These are phyloP conservation scores for Tinamus major DNA, from an alignment of 2,797 vertebrate species.

Conservation along the genomic window DNA sequence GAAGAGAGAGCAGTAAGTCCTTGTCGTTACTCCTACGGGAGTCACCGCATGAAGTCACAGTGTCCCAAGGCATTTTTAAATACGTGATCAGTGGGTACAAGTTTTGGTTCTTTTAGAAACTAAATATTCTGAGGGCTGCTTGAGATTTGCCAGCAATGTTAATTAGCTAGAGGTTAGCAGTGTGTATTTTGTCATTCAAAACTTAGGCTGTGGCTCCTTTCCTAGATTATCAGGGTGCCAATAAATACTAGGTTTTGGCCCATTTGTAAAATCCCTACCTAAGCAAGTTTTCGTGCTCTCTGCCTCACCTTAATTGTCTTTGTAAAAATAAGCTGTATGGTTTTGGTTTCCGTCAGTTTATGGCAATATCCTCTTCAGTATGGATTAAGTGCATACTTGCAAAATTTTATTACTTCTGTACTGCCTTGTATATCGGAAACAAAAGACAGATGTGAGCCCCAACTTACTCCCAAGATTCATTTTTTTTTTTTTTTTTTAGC, in stretches of 20 bases:
- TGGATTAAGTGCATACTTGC: neutral
- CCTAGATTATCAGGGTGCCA: neutral
- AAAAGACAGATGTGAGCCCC: neutral
- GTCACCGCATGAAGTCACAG: neutral
- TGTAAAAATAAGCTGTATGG: neutral
- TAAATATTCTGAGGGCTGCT: neutral
- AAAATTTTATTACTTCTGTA: neutral
- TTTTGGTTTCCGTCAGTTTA: neutral
- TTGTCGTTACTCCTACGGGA: neutral
- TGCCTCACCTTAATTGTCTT: neutral
- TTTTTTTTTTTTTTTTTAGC: too few relatives aligned
- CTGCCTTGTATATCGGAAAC: neutral
- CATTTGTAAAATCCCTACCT: neutral
- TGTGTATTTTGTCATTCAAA: neutral
- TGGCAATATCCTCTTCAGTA: neutral
- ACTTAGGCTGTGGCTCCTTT: neutral
- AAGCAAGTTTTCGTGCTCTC: neutral
- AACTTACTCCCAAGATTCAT: neutral
- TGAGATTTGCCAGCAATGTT: neutral
- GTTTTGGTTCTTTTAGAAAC: neutral
- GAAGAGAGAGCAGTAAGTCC: neutral
- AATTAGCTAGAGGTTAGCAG: neutral
- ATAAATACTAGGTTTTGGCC: neutral
- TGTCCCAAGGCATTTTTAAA: constrained; percentile 25
- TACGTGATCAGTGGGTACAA: neutral